Conservation (phyloP, 2,113 vertebrate species). For the Erpornis zantholeuca region DNA sequence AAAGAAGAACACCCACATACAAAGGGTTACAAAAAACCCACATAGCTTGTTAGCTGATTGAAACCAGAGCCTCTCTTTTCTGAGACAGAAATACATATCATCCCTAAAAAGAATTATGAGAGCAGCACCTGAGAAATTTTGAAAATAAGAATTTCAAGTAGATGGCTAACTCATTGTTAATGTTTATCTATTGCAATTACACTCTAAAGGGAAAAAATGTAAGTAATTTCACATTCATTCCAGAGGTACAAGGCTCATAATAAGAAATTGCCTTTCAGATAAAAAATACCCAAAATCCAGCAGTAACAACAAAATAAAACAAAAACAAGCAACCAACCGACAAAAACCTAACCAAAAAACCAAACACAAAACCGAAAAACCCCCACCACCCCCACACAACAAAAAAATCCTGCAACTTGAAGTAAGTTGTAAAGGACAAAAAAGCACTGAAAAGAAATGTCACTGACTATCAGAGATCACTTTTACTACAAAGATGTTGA, state of each 20-base stretch:
- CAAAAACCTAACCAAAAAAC: neutral
- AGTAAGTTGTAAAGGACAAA: neutral
- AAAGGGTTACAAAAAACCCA: neutral
- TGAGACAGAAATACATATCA: neutral
- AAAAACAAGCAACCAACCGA: neutral
- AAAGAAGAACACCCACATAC: accelerated
- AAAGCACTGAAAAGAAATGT: neutral
- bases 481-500: neutral
- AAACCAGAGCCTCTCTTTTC: neutral
- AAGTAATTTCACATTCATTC: neutral
- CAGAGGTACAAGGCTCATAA: neutral
- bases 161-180: neutral
- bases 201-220: neutral
- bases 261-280: neutral
- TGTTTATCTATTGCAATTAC: neutral
- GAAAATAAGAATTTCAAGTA: neutral
- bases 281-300: neutral
- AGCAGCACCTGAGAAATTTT: neutral
- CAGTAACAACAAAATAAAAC: neutral
- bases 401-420: neutral
- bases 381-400: accelerated
- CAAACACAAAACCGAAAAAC: accelerated
- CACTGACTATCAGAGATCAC: neutral
- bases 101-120: neutral
- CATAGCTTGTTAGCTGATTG: neutral